Evolutionary conservation across 92 coral and sea anemone species (phyloP).

Genomic region (Porites cylindrica): DNA sequence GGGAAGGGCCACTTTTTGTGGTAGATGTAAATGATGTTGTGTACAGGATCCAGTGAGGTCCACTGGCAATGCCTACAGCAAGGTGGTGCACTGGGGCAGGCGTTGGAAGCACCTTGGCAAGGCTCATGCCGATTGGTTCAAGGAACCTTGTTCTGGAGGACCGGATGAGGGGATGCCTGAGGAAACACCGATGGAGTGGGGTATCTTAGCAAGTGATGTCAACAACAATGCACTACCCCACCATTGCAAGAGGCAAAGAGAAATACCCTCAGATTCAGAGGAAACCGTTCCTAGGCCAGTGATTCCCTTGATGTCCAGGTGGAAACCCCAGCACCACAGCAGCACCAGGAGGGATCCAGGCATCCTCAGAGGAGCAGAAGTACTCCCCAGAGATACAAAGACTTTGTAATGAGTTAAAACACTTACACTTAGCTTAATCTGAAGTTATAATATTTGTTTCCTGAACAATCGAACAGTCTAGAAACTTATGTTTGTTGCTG

Average conservation of each 20-base stretch:
- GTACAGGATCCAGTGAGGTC: slow-evolving; percentile 34
- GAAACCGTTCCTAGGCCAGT: too few species aligned
- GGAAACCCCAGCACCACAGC: too few species aligned
- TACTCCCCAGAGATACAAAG: not conserved
- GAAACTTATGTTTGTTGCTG: too few species aligned
- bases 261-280: too few species aligned
- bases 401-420: not conserved
- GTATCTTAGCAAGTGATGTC: too few species aligned
- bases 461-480: too few species aligned
- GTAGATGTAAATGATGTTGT: slow-evolving; percentile 41
- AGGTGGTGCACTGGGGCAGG: slow-evolving; percentile 28
- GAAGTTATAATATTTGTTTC: too few species aligned
- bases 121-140: slow-evolving; percentile 5
- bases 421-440: too few species aligned
- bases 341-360: not conserved
- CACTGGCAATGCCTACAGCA: slow-evolving; percentile 23
- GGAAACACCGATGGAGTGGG: not conserved
- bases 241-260: too few species aligned
- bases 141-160: not conserved
- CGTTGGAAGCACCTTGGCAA: slow-evolving; percentile 13
- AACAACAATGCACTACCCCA: too few species aligned
- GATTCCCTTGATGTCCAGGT: too few species aligned
- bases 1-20: slow-evolving; percentile 27
- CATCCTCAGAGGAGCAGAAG: not conserved
- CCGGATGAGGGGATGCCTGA: not conserved